phyloP scores from a whole-genome alignment of 2,113 vertebrate genomes.

The Ginglymostoma cirratum region DNA sequence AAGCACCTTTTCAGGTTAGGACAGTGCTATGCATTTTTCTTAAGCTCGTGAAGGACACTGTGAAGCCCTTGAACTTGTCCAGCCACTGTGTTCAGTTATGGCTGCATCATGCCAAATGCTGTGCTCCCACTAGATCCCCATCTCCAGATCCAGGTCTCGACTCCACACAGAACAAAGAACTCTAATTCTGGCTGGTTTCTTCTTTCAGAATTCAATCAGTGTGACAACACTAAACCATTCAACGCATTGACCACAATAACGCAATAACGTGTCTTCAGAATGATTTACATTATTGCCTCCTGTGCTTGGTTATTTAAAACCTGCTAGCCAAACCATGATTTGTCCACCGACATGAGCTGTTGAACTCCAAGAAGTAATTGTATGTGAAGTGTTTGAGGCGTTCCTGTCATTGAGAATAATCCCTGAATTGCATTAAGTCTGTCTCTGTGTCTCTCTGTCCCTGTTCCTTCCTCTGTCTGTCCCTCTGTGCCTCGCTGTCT shows the following conservation, averaged over 20 bases:
- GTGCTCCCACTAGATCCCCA: background rate
- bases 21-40: background rate
- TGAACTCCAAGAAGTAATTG: background rate
- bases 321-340: background rate
- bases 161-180: background rate
- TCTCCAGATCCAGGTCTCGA: background rate
- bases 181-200: background rate
- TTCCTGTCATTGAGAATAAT: background rate
- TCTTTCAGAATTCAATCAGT: background rate
- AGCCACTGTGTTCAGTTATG: background rate
- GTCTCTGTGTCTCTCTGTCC: background rate
- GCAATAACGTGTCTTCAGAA: background rate
- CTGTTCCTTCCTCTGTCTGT: background rate
- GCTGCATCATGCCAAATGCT: background rate
- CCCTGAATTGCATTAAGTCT: background rate
- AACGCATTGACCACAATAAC: background rate
- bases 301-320: background rate
- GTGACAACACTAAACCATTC: background rate
- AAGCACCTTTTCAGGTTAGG: background rate
- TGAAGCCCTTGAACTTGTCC: background rate
- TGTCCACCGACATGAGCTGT: background rate
- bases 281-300: background rate
- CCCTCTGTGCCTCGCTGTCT: constrained; percentile 17
- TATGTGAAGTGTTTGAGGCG: background rate
- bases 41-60: background rate